These are phyloP conservation scores for Acipenser transmontanus DNA, from an alignment of 2,797 vertebrate genomes.

Conservation along the genomic window DNA sequence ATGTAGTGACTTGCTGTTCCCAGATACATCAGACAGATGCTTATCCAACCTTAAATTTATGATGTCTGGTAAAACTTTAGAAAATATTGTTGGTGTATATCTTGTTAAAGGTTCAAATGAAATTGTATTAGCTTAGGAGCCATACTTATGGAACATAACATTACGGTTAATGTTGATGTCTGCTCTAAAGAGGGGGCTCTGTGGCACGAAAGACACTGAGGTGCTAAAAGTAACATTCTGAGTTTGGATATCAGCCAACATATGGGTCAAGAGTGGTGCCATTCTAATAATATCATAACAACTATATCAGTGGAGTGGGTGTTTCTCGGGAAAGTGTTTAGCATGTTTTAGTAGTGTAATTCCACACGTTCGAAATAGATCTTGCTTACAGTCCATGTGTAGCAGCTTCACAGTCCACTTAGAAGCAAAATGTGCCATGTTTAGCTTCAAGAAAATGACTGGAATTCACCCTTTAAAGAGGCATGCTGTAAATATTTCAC, in stretches of 20 bases:
- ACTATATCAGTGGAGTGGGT: background rate
- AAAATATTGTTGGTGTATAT: too few relatives aligned
- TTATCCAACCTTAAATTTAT: too few relatives aligned
- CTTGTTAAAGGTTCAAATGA: too few relatives aligned
- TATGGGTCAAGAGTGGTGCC: slow-evolving; percentile 18
- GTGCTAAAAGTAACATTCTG: background rate
- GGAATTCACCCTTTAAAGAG: slow-evolving; percentile 32
- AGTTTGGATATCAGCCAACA: slow-evolving; percentile 2
- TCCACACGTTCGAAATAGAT: slow-evolving; percentile 8
- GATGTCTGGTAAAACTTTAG: too few relatives aligned
- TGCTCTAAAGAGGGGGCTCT: background rate
- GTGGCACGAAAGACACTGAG: slow-evolving; percentile 15
- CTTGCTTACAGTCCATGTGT: slow-evolving; percentile 18
- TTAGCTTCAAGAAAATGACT: slow-evolving; percentile 35
- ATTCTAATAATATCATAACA: slow-evolving; percentile 19
- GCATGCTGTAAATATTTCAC: slow-evolving; percentile 34
- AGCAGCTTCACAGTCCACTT: slow-evolving; percentile 19
- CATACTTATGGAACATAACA: too few relatives aligned
- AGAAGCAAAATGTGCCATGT: slow-evolving; percentile 26
- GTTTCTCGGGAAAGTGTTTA: background rate
- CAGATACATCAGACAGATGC: too few relatives aligned
- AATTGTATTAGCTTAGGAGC: too few relatives aligned
- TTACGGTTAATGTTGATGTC: too few relatives aligned
- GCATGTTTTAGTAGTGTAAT: slow-evolving; percentile 8
- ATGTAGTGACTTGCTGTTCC: too few relatives aligned